Evolutionary conservation across 2,888 invertebrate genomes (phyloP).

Genomic region (Eugnorisma glareosa): DNA sequence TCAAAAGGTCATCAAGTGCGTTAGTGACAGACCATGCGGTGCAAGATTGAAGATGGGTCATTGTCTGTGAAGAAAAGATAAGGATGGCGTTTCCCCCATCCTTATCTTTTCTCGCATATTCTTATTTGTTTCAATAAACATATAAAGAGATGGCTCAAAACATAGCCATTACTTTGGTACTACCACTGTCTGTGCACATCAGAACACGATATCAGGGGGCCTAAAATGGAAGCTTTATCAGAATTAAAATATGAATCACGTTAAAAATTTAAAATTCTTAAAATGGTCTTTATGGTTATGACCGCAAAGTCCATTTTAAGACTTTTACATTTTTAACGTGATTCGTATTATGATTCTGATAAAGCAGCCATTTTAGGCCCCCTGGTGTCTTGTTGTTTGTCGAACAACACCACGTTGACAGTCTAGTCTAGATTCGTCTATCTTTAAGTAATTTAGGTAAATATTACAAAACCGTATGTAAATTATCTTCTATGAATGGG

Average conservation of each 20-base stretch:
- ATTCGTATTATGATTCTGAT: no score
- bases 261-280: no score
- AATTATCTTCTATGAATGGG: constrained; percentile 35
- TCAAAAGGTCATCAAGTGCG: neutral
- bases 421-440: neutral
- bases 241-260: no score
- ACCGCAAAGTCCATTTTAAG: no score
- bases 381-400: neutral
- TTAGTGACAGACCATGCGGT: neutral
- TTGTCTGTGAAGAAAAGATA: neutral
- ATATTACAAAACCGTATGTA: constrained; percentile 31
- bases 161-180: neutral
- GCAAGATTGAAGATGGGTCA: neutral
- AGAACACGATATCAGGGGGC: neutral
- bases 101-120: neutral
- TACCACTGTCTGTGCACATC: neutral
- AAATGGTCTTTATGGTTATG: no score
- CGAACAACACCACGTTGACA: neutral
- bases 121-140: neutral
- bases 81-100: no score
- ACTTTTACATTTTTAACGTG: no score
- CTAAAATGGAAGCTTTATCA: no score
- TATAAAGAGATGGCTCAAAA: neutral
- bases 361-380: no score
- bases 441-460: constrained; percentile 82